Conservation (phyloP, 2,888 invertebrate genomes). For the Camptogramma bilineatum region DNA sequence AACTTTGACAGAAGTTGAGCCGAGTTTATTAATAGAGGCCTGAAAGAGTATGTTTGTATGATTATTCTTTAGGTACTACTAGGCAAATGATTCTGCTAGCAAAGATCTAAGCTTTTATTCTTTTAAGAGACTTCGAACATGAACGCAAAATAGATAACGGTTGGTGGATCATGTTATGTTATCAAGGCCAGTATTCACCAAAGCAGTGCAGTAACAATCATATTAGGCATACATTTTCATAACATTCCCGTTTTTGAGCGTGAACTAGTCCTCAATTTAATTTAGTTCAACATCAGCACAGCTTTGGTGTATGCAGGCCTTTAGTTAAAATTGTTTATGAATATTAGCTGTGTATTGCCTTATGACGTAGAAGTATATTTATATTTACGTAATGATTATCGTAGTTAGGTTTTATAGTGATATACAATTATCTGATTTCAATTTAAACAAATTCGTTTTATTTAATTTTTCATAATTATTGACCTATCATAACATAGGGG, state of each 20-base stretch:
- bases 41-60: no score
- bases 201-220: background rate
- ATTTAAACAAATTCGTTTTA: conserved; percentile 31
- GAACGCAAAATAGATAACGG: background rate
- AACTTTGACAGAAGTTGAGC: no score
- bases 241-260: background rate
- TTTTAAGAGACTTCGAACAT: no score
- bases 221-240: background rate
- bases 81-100: no score
- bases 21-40: no score
- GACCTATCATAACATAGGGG: conserved; percentile 37
- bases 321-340: conserved; percentile 9
- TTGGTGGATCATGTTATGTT: background rate
- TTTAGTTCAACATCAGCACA: background rate
- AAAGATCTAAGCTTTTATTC: background rate
- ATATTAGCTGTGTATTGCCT: conserved; percentile 51
- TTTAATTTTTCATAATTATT: conserved; percentile 36
- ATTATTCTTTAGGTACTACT: no score
- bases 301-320: background rate
- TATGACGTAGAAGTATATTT: conserved; percentile 48
- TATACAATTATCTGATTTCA: conserved; percentile 46
- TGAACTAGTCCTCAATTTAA: background rate
- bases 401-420: conserved; percentile 55
- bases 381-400: conserved; percentile 36
- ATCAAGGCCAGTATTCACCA: background rate